Evolutionary conservation across 2,888 invertebrate genomes (phyloP), one percentile per base, ranked within the genome.

Genomic region (Limnephilus rhombicus): DNA sequence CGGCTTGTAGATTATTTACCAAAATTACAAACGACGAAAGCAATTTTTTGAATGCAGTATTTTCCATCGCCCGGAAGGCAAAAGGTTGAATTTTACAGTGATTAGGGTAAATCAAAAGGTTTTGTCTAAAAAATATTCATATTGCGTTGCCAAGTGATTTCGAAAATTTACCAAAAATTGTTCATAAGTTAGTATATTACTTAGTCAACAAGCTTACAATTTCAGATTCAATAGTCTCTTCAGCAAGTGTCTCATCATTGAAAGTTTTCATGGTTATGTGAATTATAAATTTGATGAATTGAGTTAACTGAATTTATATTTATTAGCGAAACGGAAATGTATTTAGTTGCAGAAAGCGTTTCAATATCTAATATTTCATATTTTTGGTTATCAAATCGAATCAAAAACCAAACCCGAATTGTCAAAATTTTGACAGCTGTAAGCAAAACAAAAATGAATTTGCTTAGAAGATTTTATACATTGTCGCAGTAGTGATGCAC

Each of bases 221-320:
- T 89, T 90, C 92, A 83, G 29, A 49, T 29, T 91, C 88, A 18
- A 37, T 91, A 2, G 91, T 91, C 34, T 92, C 80, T 89, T 83
- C 89, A 24, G 53, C 83, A 24, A 86, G n/a, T 18, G 41, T 49
- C 15, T 87, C 91, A 18, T 91, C 91, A 80, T 80, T 83, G 1
- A 83, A 31, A 41, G 49, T 85, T 89, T 89, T 91, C 91, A 91
- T 91, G 37, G 53, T 89, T 91, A 37, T 31, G 7, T 68, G 18
- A 68, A 24, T 15, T 49, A 49, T 24, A 53, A 18, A 53, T 18
- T 1, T 24, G 18, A 9, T 68, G 68, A 68, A 68, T 68, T 68
- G 24, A 68, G 53, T 15, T 53, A 68, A 24, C 24, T 68, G 68
- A 68, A 18, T 7, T 24, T 24, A 68, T 18, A 7, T 68, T 24